phyloP scores from a whole-genome alignment of 2,113 vertebrate genomes.

The Solea senegalensis region DNA sequence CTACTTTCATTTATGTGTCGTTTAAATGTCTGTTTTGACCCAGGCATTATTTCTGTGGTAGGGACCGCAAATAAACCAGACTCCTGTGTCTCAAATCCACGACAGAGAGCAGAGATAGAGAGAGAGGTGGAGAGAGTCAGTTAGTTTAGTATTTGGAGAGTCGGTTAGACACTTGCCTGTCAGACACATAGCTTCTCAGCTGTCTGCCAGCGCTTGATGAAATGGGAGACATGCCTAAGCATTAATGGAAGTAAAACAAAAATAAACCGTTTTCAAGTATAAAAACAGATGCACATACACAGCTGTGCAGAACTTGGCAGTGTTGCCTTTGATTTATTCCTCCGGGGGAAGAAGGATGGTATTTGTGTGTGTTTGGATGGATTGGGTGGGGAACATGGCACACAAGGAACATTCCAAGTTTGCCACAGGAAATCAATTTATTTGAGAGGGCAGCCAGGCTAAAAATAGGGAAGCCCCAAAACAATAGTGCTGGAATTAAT shows the following conservation, averaged over 20 bases:
- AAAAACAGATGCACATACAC: conserved; percentile 69
- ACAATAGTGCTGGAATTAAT: conserved; percentile 78
- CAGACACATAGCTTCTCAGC: conserved; percentile 56
- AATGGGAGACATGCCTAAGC: conserved; percentile 65
- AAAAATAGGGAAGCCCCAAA: conserved; percentile 77
- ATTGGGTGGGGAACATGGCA: conserved; percentile 50
- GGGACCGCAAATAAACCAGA: conserved; percentile 55
- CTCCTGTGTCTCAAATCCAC: conserved; percentile 51
- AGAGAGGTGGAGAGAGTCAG: conserved; percentile 18
- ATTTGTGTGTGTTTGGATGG: conserved; percentile 52
- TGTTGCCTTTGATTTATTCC: conserved; percentile 80
- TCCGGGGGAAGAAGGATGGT: conserved; percentile 65
- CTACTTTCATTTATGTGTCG: conserved; percentile 69
- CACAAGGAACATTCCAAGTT: conserved; percentile 74
- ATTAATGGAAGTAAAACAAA: conserved; percentile 80
- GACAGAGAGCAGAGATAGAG: conserved; percentile 29
- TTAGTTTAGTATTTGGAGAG: conserved; percentile 62
- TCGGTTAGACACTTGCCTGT: conserved; percentile 55
- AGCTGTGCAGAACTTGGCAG: conserved; percentile 65
- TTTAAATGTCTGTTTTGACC: conserved; percentile 73
- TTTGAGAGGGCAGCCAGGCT: conserved; percentile 77
- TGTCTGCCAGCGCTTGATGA: conserved; percentile 63
- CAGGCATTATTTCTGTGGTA: conserved; percentile 61
- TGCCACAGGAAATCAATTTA: conserved; percentile 81
- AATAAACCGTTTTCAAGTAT: conserved; percentile 78